Evolutionary conservation across 2,797 vertebrate genomes (phyloP), one percentile per base, ranked within the genome.

Genomic region (Acropternis orthonyx): DNA sequence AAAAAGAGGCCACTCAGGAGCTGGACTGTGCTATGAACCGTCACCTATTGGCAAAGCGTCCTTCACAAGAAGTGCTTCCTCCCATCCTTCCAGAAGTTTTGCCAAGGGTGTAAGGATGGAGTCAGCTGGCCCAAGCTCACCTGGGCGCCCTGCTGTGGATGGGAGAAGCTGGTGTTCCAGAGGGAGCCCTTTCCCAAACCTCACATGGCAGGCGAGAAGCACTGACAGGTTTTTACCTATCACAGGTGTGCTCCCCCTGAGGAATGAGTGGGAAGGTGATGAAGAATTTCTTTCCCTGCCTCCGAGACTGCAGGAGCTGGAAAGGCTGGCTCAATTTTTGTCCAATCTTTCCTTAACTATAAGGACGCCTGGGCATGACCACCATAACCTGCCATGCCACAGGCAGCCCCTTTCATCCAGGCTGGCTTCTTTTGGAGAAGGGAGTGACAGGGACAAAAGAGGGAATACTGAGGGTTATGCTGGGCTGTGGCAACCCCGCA

Each of bases 231-330:
- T 97, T 80, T 72, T 97, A 46, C 76, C 93, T 63, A 96, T 96
- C 34, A 97, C 97, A 5, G 81, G 54, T 26, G 46, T 98, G 15
- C 95, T 98, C 12, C 97, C 98, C 7, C 90, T 66, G 52, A 95
- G 93, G 21, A 94, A 74, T 6, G 85, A 84, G 36, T 95, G 94
- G 66, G 98, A 98, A 2, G 92, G 96, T 20, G 99, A 99, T 0
- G 98, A 99, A 11, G 99, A 99, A 62, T 99, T 98, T 88, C 96
- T 98, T 74, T 97, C 98, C 54, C 98, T 99, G 67, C 99, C 99
- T 20, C 93, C 98, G 0, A 97, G 97, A 74, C 97, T 99, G 80
- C 97, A 96, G 72, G 98, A 98, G 95, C 96, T 99, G 85, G 98
- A 98, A 79, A 97, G 95, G 52, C 96, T 99, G 89, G 97, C 98